Evolutionary conservation across 1,140 invertebrate genomes (phyloP).

Genomic region (Asbolus verrucosus): DNA sequence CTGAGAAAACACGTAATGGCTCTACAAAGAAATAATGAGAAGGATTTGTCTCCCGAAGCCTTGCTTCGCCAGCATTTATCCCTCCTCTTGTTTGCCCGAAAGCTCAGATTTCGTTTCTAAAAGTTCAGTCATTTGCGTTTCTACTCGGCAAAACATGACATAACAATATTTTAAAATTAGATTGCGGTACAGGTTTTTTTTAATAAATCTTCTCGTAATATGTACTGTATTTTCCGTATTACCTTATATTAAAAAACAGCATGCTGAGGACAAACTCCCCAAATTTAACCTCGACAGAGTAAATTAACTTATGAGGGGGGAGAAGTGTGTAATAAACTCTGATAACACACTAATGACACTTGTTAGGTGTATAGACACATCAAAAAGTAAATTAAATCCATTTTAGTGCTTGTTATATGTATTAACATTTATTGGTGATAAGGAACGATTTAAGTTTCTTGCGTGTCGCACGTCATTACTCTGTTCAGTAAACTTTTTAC

Average conservation of each 20-base stretch:
- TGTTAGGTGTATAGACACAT: constrained; percentile 17
- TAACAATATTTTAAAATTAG: constrained; percentile 35
- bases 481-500: constrained; percentile 26
- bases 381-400: constrained; percentile 13
- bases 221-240: neutral
- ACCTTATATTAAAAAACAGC: constrained; percentile 17
- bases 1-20: constrained; percentile 25
- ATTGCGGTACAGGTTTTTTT: constrained; percentile 15
- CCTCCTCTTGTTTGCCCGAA: constrained; percentile 29
- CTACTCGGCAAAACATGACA: neutral
- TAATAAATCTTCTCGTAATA: constrained; percentile 17
- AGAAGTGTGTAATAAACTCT: constrained; percentile 9
- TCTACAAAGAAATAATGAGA: constrained; percentile 47
- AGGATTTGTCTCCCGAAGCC: constrained; percentile 42
- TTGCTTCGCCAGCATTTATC: constrained; percentile 46
- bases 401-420: constrained; percentile 9
- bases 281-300: neutral
- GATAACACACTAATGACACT: constrained; percentile 1
- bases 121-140: constrained; percentile 45
- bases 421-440: constrained; percentile 36
- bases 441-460: constrained; percentile 16
- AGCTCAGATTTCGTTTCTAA: constrained; percentile 40
- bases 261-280: constrained; percentile 3
- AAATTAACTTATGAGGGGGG: constrained; percentile 12
- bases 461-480: constrained; percentile 33